A percentile compares a stretch with the other conserved stretches of the same genome.
phyloP scores from a whole-genome alignment of 2,888 invertebrate genomes.

The Adelphocoris suturalis region DNA sequence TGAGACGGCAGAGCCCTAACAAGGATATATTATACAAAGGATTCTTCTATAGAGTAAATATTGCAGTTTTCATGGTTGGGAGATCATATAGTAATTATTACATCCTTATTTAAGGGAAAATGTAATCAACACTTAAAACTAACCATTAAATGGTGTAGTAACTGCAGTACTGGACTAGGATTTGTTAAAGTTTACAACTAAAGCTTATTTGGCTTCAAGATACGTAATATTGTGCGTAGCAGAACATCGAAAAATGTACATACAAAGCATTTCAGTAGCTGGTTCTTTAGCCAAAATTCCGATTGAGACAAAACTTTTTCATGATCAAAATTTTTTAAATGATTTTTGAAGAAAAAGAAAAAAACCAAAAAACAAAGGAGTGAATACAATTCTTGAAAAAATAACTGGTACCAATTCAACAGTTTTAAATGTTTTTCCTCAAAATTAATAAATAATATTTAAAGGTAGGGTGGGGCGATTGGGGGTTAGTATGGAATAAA shows the following conservation, averaged over 20 bases:
- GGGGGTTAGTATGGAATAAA: slow-evolving; percentile 46
- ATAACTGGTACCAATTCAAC: neutral
- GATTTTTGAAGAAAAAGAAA: too few relatives aligned
- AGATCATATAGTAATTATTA: neutral
- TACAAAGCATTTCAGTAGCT: slow-evolving; percentile 14
- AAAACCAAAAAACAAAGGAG: neutral
- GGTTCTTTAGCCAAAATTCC: slow-evolving; percentile 16
- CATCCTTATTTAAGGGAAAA: neutral
- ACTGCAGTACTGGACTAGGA: slow-evolving; percentile 22
- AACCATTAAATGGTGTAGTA: neutral
- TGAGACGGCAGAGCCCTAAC: too few relatives aligned
- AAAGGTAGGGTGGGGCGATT: neutral
- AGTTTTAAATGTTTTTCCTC: neutral
- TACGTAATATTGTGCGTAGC: slow-evolving; percentile 19
- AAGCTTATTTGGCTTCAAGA: slow-evolving; percentile 1
- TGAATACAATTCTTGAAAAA: neutral
- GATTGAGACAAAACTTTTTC: slow-evolving; percentile 7
- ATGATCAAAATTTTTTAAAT: neutral
- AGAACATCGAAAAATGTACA: neutral
- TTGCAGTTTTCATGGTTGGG: too few relatives aligned
- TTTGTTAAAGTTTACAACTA: neutral
- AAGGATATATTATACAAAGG: too few relatives aligned
- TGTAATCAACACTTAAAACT: slow-evolving; percentile 5
- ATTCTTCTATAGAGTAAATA: too few relatives aligned
- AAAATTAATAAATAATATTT: slow-evolving; percentile 18